Evolutionary conservation across 2,888 invertebrate species (phyloP).

Genomic region (Euspilapteryx auroguttella): DNA sequence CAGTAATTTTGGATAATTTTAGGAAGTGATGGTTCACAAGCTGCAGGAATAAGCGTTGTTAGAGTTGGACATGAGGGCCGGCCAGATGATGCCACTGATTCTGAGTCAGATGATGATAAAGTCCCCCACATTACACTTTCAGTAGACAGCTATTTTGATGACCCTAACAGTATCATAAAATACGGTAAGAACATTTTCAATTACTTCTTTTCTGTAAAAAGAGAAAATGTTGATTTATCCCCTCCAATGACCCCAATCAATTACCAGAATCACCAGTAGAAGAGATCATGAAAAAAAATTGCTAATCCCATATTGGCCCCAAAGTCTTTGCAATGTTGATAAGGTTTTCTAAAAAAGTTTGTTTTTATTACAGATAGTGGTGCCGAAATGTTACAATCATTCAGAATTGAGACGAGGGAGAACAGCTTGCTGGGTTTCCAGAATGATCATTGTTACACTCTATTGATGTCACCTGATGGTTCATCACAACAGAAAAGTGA

Average conservation of each 20-base stretch:
- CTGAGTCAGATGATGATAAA: slow-evolving; percentile 61
- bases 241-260: no score
- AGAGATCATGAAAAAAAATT: no score
- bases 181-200: slow-evolving; percentile 32
- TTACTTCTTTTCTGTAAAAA: background rate
- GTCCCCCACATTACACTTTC: slow-evolving; percentile 66
- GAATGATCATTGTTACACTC: slow-evolving; percentile 83
- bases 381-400: slow-evolving; percentile 51
- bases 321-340: slow-evolving; percentile 4
- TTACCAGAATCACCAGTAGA: no score
- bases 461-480: slow-evolving; percentile 67
- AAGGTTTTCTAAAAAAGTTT: slow-evolving; percentile 5
- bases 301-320: no score
- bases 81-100: slow-evolving; percentile 59
- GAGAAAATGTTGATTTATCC: no score
- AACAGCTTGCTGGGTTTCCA: slow-evolving; percentile 65
- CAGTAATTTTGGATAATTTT: no score
- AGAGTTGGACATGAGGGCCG: slow-evolving; percentile 55
- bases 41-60: slow-evolving; percentile 65
- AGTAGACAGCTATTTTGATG: slow-evolving; percentile 67
- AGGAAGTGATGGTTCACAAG: slow-evolving; percentile 56
- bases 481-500: slow-evolving; percentile 30
- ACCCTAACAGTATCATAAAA: slow-evolving; percentile 53
- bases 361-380: slow-evolving; percentile 35
- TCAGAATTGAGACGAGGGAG: slow-evolving; percentile 50